A percentile compares a stretch with the other conserved stretches of the same genome.
Conservation (phyloP, 2,113 vertebrate genomes). For the Amphiprion percula region DNA sequence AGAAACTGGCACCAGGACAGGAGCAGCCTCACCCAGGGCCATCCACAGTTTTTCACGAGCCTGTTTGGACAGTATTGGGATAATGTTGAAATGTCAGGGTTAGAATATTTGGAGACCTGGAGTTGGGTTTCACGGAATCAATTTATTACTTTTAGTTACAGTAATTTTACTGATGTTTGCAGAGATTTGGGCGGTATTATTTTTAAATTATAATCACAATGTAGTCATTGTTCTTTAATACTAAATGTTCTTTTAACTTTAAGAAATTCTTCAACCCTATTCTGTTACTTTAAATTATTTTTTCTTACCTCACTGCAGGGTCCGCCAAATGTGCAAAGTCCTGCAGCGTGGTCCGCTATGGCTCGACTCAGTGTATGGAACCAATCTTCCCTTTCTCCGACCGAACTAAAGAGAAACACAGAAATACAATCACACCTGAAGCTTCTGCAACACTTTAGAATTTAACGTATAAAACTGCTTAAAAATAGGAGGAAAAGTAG, state of each 20-base stretch:
- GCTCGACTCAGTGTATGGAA: slow-evolving; percentile 90
- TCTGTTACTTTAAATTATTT: not conserved
- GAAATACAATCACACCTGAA: not conserved
- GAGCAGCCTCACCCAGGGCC: slow-evolving; percentile 92
- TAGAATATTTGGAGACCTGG: slow-evolving; percentile 2
- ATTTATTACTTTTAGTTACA: not conserved
- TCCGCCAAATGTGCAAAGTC: slow-evolving; percentile 81
- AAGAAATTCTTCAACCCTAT: no score
- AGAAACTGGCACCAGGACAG: slow-evolving; percentile 91
- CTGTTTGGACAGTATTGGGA: slow-evolving; percentile 70
- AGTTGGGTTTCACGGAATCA: not conserved
- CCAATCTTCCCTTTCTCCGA: slow-evolving; percentile 94
- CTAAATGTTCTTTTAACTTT: no score
- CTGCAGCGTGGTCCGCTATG: slow-evolving; percentile 88
- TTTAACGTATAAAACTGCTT: not conserved
- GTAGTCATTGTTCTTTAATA: no score
- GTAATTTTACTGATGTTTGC: not conserved
- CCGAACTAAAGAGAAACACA: slow-evolving; percentile 84
- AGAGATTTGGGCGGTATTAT: no score
- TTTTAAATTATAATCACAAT: no score
- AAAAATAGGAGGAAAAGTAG: no score
- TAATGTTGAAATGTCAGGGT: not conserved
- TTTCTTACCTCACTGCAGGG: slow-evolving; percentile 78
- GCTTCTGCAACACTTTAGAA: not conserved
- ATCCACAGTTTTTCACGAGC: slow-evolving; percentile 90